Evolutionary conservation across 2,888 invertebrate genomes (phyloP), one percentile per base, ranked within the genome.

Genomic region (Nebria brevicollis): DNA sequence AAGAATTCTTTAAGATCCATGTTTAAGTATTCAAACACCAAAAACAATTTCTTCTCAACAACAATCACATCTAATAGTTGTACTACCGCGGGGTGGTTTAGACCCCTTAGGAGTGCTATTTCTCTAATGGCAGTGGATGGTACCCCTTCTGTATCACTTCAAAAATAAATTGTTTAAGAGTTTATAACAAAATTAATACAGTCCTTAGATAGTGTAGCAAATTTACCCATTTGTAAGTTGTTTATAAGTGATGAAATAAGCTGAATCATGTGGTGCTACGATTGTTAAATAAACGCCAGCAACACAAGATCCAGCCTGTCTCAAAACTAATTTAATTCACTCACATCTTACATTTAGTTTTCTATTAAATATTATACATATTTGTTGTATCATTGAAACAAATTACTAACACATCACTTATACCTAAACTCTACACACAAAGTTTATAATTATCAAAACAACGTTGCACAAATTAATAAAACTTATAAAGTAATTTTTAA

Each of bases 61-160:
- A 96, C 95, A 82, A 98, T 93, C 81, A 98, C 97, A 89, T 98
- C 98, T 84, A 95, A 92, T 72, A 98, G 91, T 84, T 95, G 94
- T 81, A 99, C 97, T 83, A 99, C 95, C 84, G 95, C 96, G 0
- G 95, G 94, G 90, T 99, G 98, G 74, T 94, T 93, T 68, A 99
- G 91, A 86, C 95, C 96, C 87, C 97, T 97, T 80, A 99, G 90
- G 80, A 98, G 91, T 0, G 97, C 96, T 86, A 99, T 98, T 91
- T 99, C 99, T 81, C 99, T 92, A 83, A 99, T 95, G 4, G 99
- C 98, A 34, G 99, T 99, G 41, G 98, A 98, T 20, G 99, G 99
- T 25, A 99, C 97, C 25, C 99, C 99, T 90, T 98, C 99, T 0
- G 96, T 95, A 89, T 98, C 98, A 86, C 96, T 97, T 88, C 84